These are phyloP conservation scores for Chaitophorus viminalis DNA, from an alignment of 2,888 invertebrate genomes.

Conservation along the genomic window DNA sequence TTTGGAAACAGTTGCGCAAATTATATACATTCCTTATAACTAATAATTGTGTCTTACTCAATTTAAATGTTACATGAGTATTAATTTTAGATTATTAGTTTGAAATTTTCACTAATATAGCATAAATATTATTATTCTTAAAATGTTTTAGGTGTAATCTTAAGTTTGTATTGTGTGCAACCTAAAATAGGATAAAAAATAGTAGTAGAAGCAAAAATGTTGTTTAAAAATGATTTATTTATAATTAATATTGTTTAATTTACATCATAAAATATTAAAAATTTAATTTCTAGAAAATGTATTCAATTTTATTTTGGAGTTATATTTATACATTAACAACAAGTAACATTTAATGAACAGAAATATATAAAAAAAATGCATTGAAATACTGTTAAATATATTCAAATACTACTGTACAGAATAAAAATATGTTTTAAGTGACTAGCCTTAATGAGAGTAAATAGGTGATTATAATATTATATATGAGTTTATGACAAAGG, in stretches of 20 bases:
- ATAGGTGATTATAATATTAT: conserved; percentile 15
- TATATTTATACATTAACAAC: not conserved
- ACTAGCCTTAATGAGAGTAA: conserved; percentile 23
- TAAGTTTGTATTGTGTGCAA: too few species aligned
- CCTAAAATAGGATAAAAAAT: not conserved
- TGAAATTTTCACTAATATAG: too few species aligned
- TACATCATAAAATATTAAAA: conserved; percentile 4
- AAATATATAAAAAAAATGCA: not conserved
- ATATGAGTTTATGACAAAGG: not conserved
- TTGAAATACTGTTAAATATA: not conserved
- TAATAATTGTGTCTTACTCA: too few species aligned
- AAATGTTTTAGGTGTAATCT: too few species aligned
- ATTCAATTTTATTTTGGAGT: not conserved
- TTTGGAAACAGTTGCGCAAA: too few species aligned
- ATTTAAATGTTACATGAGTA: too few species aligned
- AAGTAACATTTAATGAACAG: not conserved
- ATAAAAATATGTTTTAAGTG: conserved; percentile 3
- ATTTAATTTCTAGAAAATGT: not conserved
- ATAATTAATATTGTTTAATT: conserved; percentile 16
- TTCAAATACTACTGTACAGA: not conserved
- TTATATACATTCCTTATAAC: too few species aligned
- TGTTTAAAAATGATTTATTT: not conserved
- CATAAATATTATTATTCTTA: too few species aligned
- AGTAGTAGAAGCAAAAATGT: not conserved
- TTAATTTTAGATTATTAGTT: too few species aligned